These are phyloP conservation scores for Pantherophis guttatus DNA, from an alignment of 2,113 vertebrate species.

Conservation along the genomic window DNA sequence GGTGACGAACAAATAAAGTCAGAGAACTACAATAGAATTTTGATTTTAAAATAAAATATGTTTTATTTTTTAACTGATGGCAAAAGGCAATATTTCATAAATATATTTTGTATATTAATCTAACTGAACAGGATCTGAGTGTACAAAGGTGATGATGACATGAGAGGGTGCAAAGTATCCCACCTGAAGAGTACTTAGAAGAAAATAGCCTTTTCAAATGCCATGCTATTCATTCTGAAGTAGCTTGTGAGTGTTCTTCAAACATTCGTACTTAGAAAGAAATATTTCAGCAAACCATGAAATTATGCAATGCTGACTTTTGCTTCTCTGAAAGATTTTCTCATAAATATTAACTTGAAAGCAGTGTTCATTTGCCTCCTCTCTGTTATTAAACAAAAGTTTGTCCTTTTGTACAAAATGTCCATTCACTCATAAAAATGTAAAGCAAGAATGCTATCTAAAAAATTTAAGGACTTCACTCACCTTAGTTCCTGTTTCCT, in stretches of 20 bases:
- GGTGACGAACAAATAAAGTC: neutral
- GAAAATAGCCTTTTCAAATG: constrained; percentile 77
- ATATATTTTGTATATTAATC: constrained; percentile 36
- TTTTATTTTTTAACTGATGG: neutral
- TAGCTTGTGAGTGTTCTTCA: constrained; percentile 71
- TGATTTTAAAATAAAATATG: neutral
- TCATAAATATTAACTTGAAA: constrained; percentile 68
- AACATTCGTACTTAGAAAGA: constrained; percentile 78
- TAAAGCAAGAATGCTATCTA: neutral
- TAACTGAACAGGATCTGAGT: constrained; percentile 57
- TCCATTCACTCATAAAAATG: neutral
- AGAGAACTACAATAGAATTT: neutral
- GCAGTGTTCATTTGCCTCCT: constrained; percentile 76
- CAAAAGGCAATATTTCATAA: neutral
- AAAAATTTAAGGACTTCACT: neutral
- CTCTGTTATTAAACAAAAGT: neutral
- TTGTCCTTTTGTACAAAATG: constrained; percentile 6
- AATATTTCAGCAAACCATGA: constrained; percentile 74
- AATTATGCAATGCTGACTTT: constrained; percentile 72
- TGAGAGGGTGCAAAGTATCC: constrained; percentile 57
- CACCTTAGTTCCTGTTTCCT: neutral
- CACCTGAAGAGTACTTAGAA: constrained; percentile 70
- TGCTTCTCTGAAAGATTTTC: constrained; percentile 66
- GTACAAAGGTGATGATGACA: constrained; percentile 49
- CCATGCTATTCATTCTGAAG: constrained; percentile 72